Conservation (phyloP, 2,113 vertebrate species). For the Hassar affinis region DNA sequence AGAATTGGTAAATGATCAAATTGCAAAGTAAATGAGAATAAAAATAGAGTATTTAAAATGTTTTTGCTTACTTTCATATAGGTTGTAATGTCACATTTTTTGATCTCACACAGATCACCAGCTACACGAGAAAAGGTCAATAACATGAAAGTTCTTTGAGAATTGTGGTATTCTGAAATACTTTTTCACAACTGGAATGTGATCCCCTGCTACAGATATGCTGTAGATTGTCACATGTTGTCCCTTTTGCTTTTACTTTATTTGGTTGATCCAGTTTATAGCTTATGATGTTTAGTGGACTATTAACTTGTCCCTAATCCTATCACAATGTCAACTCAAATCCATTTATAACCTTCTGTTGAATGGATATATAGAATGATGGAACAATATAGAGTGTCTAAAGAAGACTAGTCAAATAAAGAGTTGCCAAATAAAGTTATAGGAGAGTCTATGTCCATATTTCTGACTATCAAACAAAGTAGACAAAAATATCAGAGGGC, state of each 20-base stretch:
- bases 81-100: not conserved
- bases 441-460: not conserved
- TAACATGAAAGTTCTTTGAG: not conserved
- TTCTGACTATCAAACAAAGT: not conserved
- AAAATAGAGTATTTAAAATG: not conserved
- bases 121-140: too few relatives aligned
- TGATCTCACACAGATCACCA: too few relatives aligned
- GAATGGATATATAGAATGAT: not conserved
- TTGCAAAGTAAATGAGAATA: not conserved
- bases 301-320: not conserved
- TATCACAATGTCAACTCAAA: not conserved
- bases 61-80: not conserved
- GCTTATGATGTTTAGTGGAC: not conserved
- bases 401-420: not conserved
- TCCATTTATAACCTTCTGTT: not conserved
- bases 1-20: not conserved
- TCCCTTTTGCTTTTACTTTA: not conserved
- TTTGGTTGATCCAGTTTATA: not conserved
- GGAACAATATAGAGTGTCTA: not conserved
- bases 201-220: not conserved
- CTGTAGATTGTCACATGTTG: not conserved
- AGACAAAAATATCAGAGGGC: too few relatives aligned
- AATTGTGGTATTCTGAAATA: not conserved
- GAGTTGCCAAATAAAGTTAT: not conserved
- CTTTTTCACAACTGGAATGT: not conserved